These are phyloP conservation scores for Agrochola litura DNA, from an alignment of 2,888 invertebrate species.

Conservation along the genomic window DNA sequence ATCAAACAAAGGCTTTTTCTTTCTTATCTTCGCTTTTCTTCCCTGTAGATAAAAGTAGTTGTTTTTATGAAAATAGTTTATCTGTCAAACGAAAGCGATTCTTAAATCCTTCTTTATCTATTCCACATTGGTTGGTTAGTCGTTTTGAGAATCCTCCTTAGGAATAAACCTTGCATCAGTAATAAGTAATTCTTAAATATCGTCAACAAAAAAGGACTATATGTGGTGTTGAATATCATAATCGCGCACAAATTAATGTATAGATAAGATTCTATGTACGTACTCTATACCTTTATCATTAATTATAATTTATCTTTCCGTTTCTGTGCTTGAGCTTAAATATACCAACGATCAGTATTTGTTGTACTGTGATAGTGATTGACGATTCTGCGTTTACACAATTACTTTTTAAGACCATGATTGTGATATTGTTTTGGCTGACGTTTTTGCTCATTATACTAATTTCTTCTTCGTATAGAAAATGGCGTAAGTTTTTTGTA, in stretches of 20 bases:
- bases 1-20: neutral
- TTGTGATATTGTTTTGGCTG: constrained; percentile 42
- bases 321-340: constrained; percentile 22
- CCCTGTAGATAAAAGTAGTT: neutral
- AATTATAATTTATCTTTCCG: constrained; percentile 50
- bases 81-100: neutral
- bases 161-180: neutral
- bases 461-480: constrained; percentile 28
- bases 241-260: constrained; percentile 43
- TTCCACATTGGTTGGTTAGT: neutral
- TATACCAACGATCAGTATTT: constrained; percentile 30
- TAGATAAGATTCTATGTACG: constrained; percentile 38
- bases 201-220: constrained; percentile 3
- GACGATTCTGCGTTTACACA: constrained; percentile 7
- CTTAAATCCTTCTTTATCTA: neutral
- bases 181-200: neutral
- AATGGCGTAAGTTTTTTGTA: constrained; percentile 43
- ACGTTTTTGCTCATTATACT: constrained; percentile 23
- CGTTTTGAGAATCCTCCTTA: neutral
- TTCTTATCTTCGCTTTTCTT: neutral
- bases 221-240: neutral
- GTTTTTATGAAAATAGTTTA: neutral
- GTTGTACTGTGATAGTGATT: constrained; percentile 20
- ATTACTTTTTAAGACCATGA: constrained; percentile 13
- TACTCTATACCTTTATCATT: constrained; percentile 32